These are phyloP conservation scores for Papilio dardanus DNA, from an alignment of 1,140 invertebrate species.

Conservation along the genomic window DNA sequence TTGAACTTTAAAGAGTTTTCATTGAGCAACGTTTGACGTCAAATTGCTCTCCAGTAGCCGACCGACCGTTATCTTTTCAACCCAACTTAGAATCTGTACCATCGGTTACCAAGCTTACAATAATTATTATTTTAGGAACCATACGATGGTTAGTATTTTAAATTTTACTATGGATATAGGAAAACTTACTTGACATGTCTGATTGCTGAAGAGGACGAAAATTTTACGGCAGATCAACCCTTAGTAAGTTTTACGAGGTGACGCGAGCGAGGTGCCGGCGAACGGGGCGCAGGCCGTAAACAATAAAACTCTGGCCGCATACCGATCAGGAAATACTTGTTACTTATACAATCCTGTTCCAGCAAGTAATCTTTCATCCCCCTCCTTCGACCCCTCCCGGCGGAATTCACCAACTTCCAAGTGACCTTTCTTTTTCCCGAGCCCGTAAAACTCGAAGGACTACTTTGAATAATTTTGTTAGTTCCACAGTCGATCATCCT, in stretches of 20 bases:
- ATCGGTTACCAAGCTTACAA: not conserved
- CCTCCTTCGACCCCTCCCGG: conserved; percentile 36
- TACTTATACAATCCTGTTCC: conserved; percentile 52
- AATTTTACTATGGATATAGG: no score
- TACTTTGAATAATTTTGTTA: conserved; percentile 63
- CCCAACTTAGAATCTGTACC: not conserved
- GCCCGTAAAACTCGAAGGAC: conserved; percentile 50
- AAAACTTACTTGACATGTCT: not conserved
- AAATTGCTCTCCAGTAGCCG: conserved; percentile 35
- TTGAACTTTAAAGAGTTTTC: conserved; percentile 40
- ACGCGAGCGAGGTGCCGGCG: conserved; percentile 26
- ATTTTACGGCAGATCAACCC: conserved; percentile 34
- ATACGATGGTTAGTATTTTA: no score
- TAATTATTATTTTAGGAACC: not conserved
- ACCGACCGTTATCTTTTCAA: conserved; percentile 31
- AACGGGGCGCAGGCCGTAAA: conserved; percentile 32
- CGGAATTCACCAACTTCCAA: conserved; percentile 7
- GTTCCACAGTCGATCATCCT: conserved; percentile 52
- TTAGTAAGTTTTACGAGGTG: conserved; percentile 33
- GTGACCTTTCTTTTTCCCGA: conserved; percentile 43
- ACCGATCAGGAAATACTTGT: conserved; percentile 49
- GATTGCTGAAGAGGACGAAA: conserved; percentile 11
- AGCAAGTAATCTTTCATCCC: conserved; percentile 51
- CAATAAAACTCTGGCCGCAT: conserved; percentile 39
- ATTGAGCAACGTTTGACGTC: conserved; percentile 37